Evolutionary conservation across 2,113 vertebrate species (phyloP).

Genomic region (Lipotes vexillifer): DNA sequence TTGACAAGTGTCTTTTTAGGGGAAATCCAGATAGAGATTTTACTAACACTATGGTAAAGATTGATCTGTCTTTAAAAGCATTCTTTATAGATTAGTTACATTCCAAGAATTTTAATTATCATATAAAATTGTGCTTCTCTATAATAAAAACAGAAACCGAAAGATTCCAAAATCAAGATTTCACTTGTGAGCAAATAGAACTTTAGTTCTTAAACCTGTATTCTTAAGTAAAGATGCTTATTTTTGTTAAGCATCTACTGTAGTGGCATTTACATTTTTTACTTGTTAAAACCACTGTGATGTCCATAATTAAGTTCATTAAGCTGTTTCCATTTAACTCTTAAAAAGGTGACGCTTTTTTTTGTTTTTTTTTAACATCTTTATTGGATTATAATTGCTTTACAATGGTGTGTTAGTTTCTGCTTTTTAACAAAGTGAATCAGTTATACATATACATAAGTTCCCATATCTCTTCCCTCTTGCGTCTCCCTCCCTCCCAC

Average conservation of each 20-base stretch:
- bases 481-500: too few species aligned
- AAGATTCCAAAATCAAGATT: slow-evolving; percentile 10
- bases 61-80: slow-evolving; percentile 16
- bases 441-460: too few species aligned
- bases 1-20: neutral
- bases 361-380: too few species aligned
- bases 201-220: slow-evolving; percentile 6
- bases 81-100: slow-evolving; percentile 5
- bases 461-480: too few species aligned
- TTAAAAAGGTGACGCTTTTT: slow-evolving; percentile 32
- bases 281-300: slow-evolving; percentile 24
- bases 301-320: slow-evolving; percentile 38
- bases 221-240: neutral
- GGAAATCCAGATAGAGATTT: neutral
- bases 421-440: too few species aligned
- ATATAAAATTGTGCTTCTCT: neutral
- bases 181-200: neutral
- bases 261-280: neutral
- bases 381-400: too few species aligned
- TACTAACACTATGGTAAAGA: neutral
- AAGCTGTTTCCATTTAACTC: slow-evolving; percentile 45
- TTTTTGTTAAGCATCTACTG: slow-evolving; percentile 19
- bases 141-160: neutral
- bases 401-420: too few species aligned
- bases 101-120: neutral